Percentiles rank a stretch among this genome's conserved stretches.
Conservation (phyloP, 2,113 vertebrate genomes). For the Hippocampus mohnikei region DNA sequence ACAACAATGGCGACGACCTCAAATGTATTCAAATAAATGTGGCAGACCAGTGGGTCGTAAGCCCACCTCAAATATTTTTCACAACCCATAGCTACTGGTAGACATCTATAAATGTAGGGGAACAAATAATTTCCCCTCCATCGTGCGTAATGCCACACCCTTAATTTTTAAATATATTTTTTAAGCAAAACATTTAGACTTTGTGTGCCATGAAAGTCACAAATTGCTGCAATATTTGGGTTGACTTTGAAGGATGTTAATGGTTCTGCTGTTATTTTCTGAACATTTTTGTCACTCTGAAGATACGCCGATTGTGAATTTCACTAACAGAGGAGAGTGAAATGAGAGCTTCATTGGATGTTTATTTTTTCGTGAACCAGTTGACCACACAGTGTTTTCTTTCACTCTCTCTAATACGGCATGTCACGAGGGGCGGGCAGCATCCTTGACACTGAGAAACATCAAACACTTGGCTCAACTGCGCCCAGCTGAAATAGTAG, state of each 20-base stretch:
- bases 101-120: no score
- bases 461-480: constrained; percentile 32
- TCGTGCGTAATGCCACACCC: no score
- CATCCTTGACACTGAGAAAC: constrained; percentile 2
- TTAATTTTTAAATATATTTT: no score
- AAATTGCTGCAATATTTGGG: neutral
- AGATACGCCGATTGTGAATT: neutral
- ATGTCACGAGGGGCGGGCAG: neutral
- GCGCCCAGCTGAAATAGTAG: constrained; percentile 31
- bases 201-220: neutral
- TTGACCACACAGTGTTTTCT: neutral
- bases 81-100: no score
- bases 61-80: no score
- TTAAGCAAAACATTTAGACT: neutral
- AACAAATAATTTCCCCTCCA: no score
- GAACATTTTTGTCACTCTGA: neutral
- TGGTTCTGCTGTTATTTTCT: neutral
- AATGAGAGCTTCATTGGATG: neutral
- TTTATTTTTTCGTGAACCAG: neutral
- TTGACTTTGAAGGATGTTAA: no score
- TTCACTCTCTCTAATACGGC: neutral
- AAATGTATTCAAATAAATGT: no score
- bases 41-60: no score
- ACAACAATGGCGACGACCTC: no score
- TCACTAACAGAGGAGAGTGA: neutral